Evolutionary conservation across 2,797 vertebrate species (phyloP).

Genomic region (Clarias fuscus): DNA sequence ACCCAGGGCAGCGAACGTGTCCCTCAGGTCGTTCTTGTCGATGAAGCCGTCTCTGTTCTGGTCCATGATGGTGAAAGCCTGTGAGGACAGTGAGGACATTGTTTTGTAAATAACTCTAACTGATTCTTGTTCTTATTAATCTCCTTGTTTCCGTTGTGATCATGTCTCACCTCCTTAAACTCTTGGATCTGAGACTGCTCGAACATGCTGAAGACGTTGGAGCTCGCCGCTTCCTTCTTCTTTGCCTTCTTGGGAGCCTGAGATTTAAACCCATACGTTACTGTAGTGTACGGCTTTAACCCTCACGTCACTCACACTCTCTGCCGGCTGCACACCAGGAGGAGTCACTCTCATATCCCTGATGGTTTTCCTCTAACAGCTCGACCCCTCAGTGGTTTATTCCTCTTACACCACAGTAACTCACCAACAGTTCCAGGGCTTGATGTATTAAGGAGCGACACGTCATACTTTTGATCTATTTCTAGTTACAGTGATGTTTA

Average conservation of each 20-base stretch:
- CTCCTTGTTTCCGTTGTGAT: too few species aligned
- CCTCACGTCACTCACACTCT: neutral
- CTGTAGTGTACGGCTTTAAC: neutral
- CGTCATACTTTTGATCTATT: neutral
- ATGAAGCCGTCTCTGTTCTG: constrained; percentile 89
- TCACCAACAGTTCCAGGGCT: neutral
- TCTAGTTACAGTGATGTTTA: neutral
- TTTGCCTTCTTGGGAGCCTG: constrained; percentile 85
- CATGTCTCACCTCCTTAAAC: constrained; percentile 82
- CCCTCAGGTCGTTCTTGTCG: constrained; percentile 86
- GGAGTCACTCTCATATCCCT: neutral
- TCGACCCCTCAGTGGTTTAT: neutral
- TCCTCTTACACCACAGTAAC: neutral
- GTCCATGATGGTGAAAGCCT: constrained; percentile 92
- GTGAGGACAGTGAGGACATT: neutral
- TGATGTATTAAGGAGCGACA: neutral
- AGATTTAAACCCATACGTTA: constrained; percentile 1
- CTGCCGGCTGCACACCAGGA: neutral
- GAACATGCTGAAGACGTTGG: constrained; percentile 90
- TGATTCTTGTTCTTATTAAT: neutral
- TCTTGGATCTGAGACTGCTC: constrained; percentile 92
- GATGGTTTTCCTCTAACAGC: neutral
- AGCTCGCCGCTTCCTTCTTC: constrained; percentile 80
- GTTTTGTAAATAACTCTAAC: too few species aligned
- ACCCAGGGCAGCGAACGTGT: constrained; percentile 87